phyloP scores from a whole-genome alignment of 2,797 vertebrate genomes.

The Catamblyrhynchus diadema region DNA sequence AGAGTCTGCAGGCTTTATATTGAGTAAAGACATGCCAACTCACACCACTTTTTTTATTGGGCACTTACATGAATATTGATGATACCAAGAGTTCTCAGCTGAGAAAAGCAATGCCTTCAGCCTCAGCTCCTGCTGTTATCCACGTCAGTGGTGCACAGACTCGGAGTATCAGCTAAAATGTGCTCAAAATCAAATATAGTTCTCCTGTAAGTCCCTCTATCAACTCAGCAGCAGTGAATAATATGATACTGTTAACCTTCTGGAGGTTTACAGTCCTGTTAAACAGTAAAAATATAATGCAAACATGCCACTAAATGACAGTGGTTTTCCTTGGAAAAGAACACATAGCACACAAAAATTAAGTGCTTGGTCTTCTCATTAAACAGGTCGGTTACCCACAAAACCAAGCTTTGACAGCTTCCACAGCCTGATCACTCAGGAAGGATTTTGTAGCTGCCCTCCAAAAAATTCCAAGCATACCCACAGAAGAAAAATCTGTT shows the following conservation, averaged over 20 bases:
- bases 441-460: conserved; percentile 39
- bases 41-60: not conserved
- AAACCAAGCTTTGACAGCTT: conserved; percentile 57
- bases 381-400: conserved; percentile 57
- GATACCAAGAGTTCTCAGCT: not conserved
- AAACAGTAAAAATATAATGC: not conserved
- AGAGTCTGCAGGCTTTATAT: not conserved
- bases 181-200: not conserved
- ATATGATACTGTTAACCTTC: not conserved
- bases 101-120: not conserved
- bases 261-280: not conserved
- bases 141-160: not conserved
- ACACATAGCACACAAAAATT: conserved; percentile 28
- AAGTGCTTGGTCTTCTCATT: not conserved
- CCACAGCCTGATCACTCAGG: not conserved
- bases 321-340: conserved; percentile 1
- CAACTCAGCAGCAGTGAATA: not conserved
- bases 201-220: not conserved
- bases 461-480: conserved; percentile 34
- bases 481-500: not conserved
- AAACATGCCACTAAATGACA: not conserved
- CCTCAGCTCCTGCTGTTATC: not conserved
- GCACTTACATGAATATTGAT: not conserved
- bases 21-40: not conserved
- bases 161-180: not conserved